Evolutionary conservation across 2,888 invertebrate species (phyloP), one percentile per base, ranked within the genome.

Genomic region (Netelia fuscicornis): DNA sequence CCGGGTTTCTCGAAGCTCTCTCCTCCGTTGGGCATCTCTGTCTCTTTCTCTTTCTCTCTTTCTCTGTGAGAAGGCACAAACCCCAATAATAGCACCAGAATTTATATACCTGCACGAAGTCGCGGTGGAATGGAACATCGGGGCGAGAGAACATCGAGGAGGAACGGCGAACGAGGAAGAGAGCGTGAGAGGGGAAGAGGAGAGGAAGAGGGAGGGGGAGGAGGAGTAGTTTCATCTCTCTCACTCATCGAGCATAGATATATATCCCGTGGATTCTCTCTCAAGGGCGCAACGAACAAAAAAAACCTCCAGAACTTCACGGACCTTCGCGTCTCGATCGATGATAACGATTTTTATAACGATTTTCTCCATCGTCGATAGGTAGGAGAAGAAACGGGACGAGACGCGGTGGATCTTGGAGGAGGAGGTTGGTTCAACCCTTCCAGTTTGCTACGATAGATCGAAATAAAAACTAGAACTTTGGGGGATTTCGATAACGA

Each of bases 61-160:
- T 89, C 90, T 58, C 90, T 91, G 91, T 90, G 91, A 91, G 91
- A 93, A 91, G 90, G 91, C 91, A 91, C 89, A 92, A 93, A 92
- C 92, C 93, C 92, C 92, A 93, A 93, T 93, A 93, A 93, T 93
- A 93, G 93, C 93, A 92, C 92, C 92, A 93, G 93, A 93, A 93
- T 93, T 93, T 93, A 93, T 93, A 93, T 93, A 93, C 93, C 93
- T 93, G 93, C 92, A 92, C 91, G 92, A 90, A 91, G 89, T 90
- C 89, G 37, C 37, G 90, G 89, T 90, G 90, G 92, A 92, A 91
- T 90, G 92, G 88, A 75, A 83, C 79, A 83, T 78, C 65, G 58
- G 79, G 76, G 70, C 81, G 81, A 81, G 78, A 56, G 76, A 78
- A 76, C 25, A 80, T 81, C 54, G 77, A 78, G 88, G 79, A 85